phyloP scores from a whole-genome alignment of 2,797 vertebrate genomes.

The Avahi laniger region DNA sequence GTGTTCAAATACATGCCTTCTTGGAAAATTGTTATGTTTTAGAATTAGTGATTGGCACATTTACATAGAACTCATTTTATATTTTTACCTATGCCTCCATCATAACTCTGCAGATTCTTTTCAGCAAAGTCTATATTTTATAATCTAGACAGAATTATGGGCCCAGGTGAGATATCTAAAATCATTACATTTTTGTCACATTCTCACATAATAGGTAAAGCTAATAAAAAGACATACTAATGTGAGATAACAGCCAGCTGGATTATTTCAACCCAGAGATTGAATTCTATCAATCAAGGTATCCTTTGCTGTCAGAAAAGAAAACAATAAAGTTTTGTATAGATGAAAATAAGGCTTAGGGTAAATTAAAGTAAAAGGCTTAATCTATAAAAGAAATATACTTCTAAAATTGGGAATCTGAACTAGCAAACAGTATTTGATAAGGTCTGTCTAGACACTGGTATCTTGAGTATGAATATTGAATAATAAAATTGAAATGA shows the following conservation, averaged over 20 bases:
- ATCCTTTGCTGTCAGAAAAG: constrained; percentile 73
- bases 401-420: constrained; percentile 72
- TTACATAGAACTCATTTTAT: not conserved
- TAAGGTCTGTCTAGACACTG: constrained; percentile 82
- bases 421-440: constrained; percentile 66
- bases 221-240: constrained; percentile 75
- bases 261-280: constrained; percentile 73
- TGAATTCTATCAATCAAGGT: constrained; percentile 82
- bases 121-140: constrained; percentile 20
- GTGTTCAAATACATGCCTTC: not conserved
- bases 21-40: not conserved
- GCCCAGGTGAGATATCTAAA: constrained; percentile 57
- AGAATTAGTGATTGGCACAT: not conserved
- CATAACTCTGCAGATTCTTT: constrained; percentile 7
- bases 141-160: constrained; percentile 21
- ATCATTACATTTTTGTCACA: constrained; percentile 67
- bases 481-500: constrained; percentile 78
- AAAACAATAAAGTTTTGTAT: constrained; percentile 63
- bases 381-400: constrained; percentile 74
- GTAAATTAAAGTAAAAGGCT: constrained; percentile 72
- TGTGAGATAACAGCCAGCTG: constrained; percentile 74
- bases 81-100: not conserved
- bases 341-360: constrained; percentile 66
- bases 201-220: constrained; percentile 68
- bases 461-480: constrained; percentile 72